Evolutionary conservation across 2,888 invertebrate genomes (phyloP), one percentile per base, ranked within the genome.

Genomic region (Phortica magna): DNA sequence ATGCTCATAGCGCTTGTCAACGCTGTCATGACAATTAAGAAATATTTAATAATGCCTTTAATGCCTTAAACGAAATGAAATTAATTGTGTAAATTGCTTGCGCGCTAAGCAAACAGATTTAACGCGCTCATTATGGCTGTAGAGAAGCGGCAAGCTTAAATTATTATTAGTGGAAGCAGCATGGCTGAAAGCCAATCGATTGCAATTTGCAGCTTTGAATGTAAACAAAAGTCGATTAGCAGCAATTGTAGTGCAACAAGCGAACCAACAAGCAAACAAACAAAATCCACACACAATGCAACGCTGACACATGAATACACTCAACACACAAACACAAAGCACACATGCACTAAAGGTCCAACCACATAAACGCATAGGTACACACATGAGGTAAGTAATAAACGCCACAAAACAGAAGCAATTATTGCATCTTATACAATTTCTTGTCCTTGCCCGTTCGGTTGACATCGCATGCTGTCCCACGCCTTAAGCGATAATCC

Each of bases 161-260:
- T 48, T 48, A 48, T 48, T 9, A 9, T 12, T 12, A 48, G 14
- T 48, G 14, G 48, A 48, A 48, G 7, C 14, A 12, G 7, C 7
- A 12, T 48, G 48, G 14, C 7, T 48, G 48, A 48, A 48, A 14
- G 48, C 0, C 10, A 48, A 14, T 48, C 14, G 14, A 67, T 59
- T 67, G 42, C 67, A 67, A 67, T 67, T 67, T 67, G 67, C 42
- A 42, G n/a, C 41, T 42, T 48, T 42, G 67, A 17, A 42, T 42
- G 67, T 19, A 67, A 42, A 67, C 67, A 67, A 67, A 42, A 67
- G 67, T 67, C 42, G 67, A 42, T 67, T 67, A 67, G 41, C 67
- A 67, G 42, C 67, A 42, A 39, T 42, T 41, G 67, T 39, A 64
- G 31, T 12, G 17, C 41, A 42, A 19, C 67, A 67, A 7, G 6